Base-by-base conservation (phyloP, 2,888 invertebrate species). In the Lasioglossum morio region DNA sequence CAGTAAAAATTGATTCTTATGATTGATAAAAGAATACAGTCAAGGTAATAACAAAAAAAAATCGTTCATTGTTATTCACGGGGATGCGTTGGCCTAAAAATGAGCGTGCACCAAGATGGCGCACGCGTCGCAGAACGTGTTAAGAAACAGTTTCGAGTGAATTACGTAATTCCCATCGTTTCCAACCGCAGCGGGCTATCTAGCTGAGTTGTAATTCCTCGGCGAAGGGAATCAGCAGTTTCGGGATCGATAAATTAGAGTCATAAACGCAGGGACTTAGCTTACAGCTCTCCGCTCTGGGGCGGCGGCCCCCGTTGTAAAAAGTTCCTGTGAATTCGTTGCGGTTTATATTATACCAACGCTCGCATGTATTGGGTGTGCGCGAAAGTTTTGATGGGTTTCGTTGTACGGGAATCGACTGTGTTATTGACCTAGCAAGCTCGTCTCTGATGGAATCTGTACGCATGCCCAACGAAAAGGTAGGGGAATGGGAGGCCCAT, bases 401-500 rank as follows among this genome's bases (percentile, higher is more conserved):
- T 34, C 30, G 19, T 34, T 34, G 66, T 69, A 69, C 37, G 34
- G 34, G 66, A 37, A 69, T 69, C 66, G 66, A 69, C 66, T 34
- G 66, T 69, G 66, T 69, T 69, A 69, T 69, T 69, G 66, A 69
- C 66, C 66, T 69, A 69, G 34, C 66, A 12, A 37, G 66, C 30
- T 37, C 37, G 34, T 23, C 66, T 37, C 66, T 37, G 37, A 69
- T 23, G 23, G 66, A 37, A 23, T 23, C 23, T 19, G 66, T 69
- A 37, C 66, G 66, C 66, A 69, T 34, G 66, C 66, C 34, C 66
- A 69, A 66, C 10, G 60, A 66, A 23, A 37, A 69, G 66, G 66
- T 69, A 69, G 66, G 66, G 23, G 66, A 37, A 69, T 34, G 66
- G 66, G 66, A 69, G 66, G 66, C 66, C 66, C 66, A 69, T 69